Base-by-base conservation (phyloP, 37 sponge, comb jelly and placozoan genomes). In the Oopsacas minuta region DNA sequence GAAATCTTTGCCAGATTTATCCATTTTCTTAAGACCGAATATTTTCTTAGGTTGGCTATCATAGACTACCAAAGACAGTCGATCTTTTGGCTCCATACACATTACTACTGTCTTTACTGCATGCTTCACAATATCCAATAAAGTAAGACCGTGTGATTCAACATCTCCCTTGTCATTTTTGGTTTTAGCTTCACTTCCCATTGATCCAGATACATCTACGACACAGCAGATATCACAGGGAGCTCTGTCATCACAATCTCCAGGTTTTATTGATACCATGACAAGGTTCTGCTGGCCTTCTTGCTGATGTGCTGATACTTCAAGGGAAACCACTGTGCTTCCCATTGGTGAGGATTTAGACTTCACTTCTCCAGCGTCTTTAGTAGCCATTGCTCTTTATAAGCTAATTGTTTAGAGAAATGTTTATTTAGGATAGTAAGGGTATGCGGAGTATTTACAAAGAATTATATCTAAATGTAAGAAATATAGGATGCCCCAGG, bases 71-170 rank as follows among this genome's bases (percentile, higher is more conserved):
- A 84, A 34, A 1, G 36, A 36, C 23, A 84, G 53, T 7, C 52
- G 34, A 37, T 84, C 84, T 36, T 49, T 35, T 0, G 36, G 37
- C 52, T 84, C 52, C 84, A 84, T 39, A 0, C 46, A 39, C 3
- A 51, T 49, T 22, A 51, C 35, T 7, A 84, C 84, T 30, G 84
- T 84, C 52, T 84, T 84, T 52, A 84, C 52, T 7, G 84, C 46
- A 37, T 84, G 84, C 52, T 84, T 84, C 52, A 84, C 84, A 7
- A 84, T 42, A 22, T 84, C 84, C 52, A 84, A 37, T 22, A 39
- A 35, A 15, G 84, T 51, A 28, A 84, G 52, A 0, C 84, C 84
- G 5, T 84, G 84, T n/a, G 84, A 39, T 22, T 84, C 84, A 10
- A 61, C 75, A 37, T 49, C 84, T 52, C 52, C 52, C 28, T 42